Base-by-base conservation (phyloP, 2,888 invertebrate species). In the Metellina segmentata region DNA sequence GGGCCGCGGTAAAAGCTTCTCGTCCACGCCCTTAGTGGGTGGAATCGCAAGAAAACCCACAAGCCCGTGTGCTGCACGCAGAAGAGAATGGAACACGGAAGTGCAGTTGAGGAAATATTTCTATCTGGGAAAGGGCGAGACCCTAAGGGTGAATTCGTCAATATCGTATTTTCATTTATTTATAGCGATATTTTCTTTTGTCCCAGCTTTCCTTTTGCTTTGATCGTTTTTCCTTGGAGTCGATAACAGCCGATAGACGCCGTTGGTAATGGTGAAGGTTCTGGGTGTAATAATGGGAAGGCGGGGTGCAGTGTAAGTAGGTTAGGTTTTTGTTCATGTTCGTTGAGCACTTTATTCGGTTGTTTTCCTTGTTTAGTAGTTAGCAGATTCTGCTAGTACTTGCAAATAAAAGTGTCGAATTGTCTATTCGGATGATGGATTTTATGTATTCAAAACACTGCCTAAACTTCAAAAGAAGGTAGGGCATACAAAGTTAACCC, bases 21-120 rank as follows among this genome's bases (percentile, higher is more conserved):
- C 89, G 74, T 70, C 72, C 90, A 90, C 90, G 85, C 90, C 85
- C 85, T 75, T 16, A 52, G 74, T 16, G 69, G 81, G 81, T 61
- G 85, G 49, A 48, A 74, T 49, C 20, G 13, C 20, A 69, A 71
- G 53, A 90, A 90, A 90, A 81, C 70, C 79, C 81, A 81, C 81
- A 61, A 74, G 81, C 79, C 13, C 20, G 70, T 53, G 16, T 34
- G 52, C 52, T 52, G 13, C 81, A 69, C 74, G 69, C 88, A 74
- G 6, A 5, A 19, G 20, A 52, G 51, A 71, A 19, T 11, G 61
- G 48, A 51, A 89, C 89, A 85, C 83, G 78, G 85, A 85, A 85
- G 85, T 85, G 82, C 71, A 82, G 70, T 72, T 79, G 49, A 49
- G 52, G 79, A 70, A 61, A 49, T 19, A 49, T n/a, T 51, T 83